A percentile compares a stretch with the other conserved stretches of the same genome.
These are phyloP conservation scores for Whitmania pigra DNA, from an alignment of 1,140 invertebrate species.

Conservation along the genomic window DNA sequence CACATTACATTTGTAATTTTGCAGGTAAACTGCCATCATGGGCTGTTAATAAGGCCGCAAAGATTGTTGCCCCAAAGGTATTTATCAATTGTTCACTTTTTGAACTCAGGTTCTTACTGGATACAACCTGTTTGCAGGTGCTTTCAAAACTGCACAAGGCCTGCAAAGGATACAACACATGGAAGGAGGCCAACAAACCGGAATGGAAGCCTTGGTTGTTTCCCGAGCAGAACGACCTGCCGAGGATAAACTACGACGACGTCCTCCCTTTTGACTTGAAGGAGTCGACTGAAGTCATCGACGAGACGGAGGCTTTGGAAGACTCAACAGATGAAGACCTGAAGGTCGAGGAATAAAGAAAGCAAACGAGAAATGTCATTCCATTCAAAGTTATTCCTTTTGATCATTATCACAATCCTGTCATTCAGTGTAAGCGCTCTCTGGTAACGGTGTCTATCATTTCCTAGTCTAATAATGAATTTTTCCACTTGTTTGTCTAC, in stretches of 20 bases:
- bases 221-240: conserved; percentile 60
- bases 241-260: conserved; percentile 46
- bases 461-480: too few relatives aligned
- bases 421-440: too few relatives aligned
- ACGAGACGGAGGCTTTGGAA: conserved; percentile 18
- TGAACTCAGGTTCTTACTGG: too few relatives aligned
- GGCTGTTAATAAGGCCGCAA: conserved; percentile 75
- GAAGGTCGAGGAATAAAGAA: not conserved
- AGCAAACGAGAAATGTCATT: not conserved
- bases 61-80: conserved; percentile 67
- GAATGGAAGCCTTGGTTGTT: conserved; percentile 70
- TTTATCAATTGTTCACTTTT: too few relatives aligned
- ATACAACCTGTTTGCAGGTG: conserved; percentile 38
- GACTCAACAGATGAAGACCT: conserved; percentile 18
- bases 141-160: conserved; percentile 69
- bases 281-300: conserved; percentile 5
- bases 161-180: conserved; percentile 58
- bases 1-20: conserved; percentile 14
- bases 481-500: too few relatives aligned
- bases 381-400: too few relatives aligned
- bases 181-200: conserved; percentile 65
- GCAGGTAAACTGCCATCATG: conserved; percentile 63
- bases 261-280: conserved; percentile 17
- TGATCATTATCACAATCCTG: too few relatives aligned
- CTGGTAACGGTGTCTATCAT: too few relatives aligned